Base-by-base conservation (phyloP, 2,113 vertebrate species). In the Zingel zingel region DNA sequence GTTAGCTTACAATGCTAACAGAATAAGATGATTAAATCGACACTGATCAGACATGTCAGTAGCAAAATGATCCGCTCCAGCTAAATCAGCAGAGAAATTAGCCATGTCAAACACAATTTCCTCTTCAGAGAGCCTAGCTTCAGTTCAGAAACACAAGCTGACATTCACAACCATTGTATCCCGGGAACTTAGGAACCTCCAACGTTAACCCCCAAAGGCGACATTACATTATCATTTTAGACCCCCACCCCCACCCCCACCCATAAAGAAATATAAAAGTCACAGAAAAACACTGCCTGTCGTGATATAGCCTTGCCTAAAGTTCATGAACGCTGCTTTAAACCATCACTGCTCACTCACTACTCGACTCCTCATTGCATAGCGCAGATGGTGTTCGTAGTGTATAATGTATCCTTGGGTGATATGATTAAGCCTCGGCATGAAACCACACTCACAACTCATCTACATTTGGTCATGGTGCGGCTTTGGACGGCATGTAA, bases 391-490 rank as follows among this genome's bases (percentile, higher is more conserved):
- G 57, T 59, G 65, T 45, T 74, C 1, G 3, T 5, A 15, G 53
- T 47, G 84, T 77, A 72, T 83, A 68, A 72, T 66, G 58, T 86
- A 57, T 83, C 90, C 77, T 16, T 50, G 36, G 63, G 81, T 69
- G 69, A 83, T 59, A 73, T 72, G 80, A 88, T 83, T 50, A 79
- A 85, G 62, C 69, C 59, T 39, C 14, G 14, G 67, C 75, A 75
- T 63, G 57, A 74, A 56, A 82, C 75, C 68, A 65, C 73, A 50
- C 53, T 5, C 48, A 86, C 79, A 74, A 64, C 81, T 72, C 77
- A 23, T 78, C 86, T 80, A 85, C 85, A 89, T 91, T 91, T 88
- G 90, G 86, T 83, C 72, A 74, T 25, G 21, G 68, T 58, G 74
- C 25, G 3, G 48, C 64, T 74, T 33, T 12, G 58, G 81, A 70